Conservation (phyloP, 1,140 invertebrate species). For the Archivesica marissinica region DNA sequence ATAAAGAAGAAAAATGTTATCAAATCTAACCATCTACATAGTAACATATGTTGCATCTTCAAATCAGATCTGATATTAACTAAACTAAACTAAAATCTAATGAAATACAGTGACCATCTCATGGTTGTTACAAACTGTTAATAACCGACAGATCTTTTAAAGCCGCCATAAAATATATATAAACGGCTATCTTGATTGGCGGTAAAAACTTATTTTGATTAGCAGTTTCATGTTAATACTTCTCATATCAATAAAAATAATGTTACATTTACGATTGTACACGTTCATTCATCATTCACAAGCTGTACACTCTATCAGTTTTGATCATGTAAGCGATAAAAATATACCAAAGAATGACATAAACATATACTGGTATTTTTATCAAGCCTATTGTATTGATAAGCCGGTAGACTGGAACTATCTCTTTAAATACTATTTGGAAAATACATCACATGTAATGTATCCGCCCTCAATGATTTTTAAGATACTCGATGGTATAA, state of each 20-base stretch:
- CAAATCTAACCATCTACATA: too few relatives aligned
- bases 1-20: too few relatives aligned
- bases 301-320: too few relatives aligned
- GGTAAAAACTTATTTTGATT: conserved; percentile 10
- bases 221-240: conserved; percentile 12
- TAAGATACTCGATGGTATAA: too few relatives aligned
- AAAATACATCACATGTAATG: too few relatives aligned
- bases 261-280: not conserved
- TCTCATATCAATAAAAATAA: conserved; percentile 7
- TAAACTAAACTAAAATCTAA: not conserved
- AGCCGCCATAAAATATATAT: conserved; percentile 1
- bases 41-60: not conserved
- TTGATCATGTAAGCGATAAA: too few relatives aligned
- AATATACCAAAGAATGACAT: too few relatives aligned
- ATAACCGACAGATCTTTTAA: conserved; percentile 15
- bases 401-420: too few relatives aligned
- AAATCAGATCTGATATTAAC: not conserved
- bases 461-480: too few relatives aligned
- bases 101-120: not conserved
- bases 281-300: not conserved
- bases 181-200: not conserved
- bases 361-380: too few relatives aligned
- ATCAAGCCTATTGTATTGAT: too few relatives aligned
- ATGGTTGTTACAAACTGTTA: not conserved
- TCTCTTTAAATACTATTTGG: too few relatives aligned